Conservation (phyloP, 1,140 invertebrate genomes). For the Antheraea mylitta region DNA sequence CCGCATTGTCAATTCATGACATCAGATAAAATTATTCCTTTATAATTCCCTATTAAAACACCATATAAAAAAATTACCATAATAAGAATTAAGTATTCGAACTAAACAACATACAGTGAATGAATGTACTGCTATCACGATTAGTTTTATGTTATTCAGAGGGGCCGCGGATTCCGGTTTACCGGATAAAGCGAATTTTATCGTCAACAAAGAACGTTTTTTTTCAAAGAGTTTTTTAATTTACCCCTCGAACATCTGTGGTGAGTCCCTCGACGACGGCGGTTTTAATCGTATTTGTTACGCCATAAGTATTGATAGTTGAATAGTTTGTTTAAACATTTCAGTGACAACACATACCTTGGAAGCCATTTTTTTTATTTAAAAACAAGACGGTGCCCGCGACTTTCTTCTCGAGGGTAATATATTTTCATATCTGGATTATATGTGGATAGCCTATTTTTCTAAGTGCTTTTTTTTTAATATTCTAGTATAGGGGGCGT, state of each 20-base stretch:
- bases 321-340: conserved; percentile 72
- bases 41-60: too few relatives aligned
- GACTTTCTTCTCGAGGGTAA: too few relatives aligned
- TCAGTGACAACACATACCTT: conserved; percentile 20
- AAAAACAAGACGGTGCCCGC: too few relatives aligned
- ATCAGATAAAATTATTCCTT: too few relatives aligned
- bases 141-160: conserved; percentile 67
- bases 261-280: conserved; percentile 34
- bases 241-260: conserved; percentile 67
- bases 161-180: conserved; percentile 71
- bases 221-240: conserved; percentile 55
- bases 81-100: neutral
- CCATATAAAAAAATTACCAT: neutral
- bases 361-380: neutral
- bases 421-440: too few relatives aligned
- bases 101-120: conserved; percentile 67
- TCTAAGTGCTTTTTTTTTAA: too few relatives aligned
- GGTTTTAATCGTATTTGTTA: conserved; percentile 72
- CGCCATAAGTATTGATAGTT: conserved; percentile 67
- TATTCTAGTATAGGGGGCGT: too few relatives aligned
- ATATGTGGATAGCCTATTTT: too few relatives aligned
- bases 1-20: too few relatives aligned
- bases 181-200: conserved; percentile 68
- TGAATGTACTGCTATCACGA: conserved; percentile 76
- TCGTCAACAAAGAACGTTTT: conserved; percentile 60